Evolutionary conservation across 2,888 invertebrate species (phyloP), one percentile per base, ranked within the genome.

Genomic region (Microdon myrmicae): DNA sequence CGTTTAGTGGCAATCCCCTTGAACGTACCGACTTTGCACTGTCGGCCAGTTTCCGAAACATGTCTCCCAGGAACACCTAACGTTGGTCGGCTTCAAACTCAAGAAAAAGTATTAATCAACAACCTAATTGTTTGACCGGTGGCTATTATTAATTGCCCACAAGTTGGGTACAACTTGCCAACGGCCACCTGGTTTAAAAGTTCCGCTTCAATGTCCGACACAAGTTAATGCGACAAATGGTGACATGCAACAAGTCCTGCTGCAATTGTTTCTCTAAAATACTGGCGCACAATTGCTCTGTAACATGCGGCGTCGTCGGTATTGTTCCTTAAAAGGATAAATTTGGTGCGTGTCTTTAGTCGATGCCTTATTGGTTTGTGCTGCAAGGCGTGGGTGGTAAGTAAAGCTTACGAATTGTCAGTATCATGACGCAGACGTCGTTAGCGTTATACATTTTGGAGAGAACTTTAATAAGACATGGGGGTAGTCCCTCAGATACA

Each of bases 41-140:
- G 43, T 51, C n/a, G n/a, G 49, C 31, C 22, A 41, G 23, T 13
- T 23, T 13, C 17, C n/a, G 7, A 16, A 16, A 13, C 7, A 9
- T 19, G 7, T 1, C n/a, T n/a, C n/a, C n/a, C 7, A 25, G 25
- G 22, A 5, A 23, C 28, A 48, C 37, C 51, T 48, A 48, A 32
- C 54, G 38, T 17, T 38, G 56, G 29, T 29, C 8, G 9, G 39
- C 39, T 53, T 43, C 43, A 41, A 47, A 54, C 54, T 54, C 54
- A 54, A 60, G 64, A 58, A n/a, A n/a, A 56, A 51, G 64, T 47
- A 64, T 58, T 58, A 56, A 64, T 58, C 64, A 64, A 58, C 47
- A 64, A 64, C 64, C 64, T 64, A 64, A 64, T 64, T 64, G 64
- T 58, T 64, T 64, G 64, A 64, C 64, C 53, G 64, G 64, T 64